Evolutionary conservation across 1,140 invertebrate species (phyloP).

Genomic region (Mizuhopecten yessoensis): DNA sequence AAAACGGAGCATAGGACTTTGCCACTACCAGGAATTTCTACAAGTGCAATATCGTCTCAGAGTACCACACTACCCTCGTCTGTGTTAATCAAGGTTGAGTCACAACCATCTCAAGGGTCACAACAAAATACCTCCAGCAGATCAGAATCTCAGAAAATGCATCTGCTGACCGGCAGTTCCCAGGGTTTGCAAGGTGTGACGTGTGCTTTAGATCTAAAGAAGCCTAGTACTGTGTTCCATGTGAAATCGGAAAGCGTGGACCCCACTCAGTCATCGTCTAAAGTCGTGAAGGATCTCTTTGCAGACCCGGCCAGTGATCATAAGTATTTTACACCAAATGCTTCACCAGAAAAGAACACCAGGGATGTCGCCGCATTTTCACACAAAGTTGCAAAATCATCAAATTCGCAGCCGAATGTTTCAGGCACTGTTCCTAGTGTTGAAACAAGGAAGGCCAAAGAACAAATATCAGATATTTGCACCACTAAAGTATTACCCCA

Average conservation of each 20-base stretch:
- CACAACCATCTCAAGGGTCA: background rate
- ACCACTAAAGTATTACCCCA: background rate
- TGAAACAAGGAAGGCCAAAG: background rate
- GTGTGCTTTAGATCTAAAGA: background rate
- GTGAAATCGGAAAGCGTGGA: background rate
- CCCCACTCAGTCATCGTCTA: background rate
- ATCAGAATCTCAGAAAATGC: background rate
- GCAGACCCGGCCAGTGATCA: background rate
- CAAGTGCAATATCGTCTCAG: background rate
- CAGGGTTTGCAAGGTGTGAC: background rate
- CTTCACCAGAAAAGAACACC: slow-evolving; percentile 4
- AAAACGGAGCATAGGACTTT: background rate
- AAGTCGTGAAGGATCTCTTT: background rate
- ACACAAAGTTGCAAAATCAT: background rate
- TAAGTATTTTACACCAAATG: slow-evolving; percentile 22
- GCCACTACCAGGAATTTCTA: background rate
- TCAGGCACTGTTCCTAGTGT: background rate
- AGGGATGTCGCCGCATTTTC: background rate
- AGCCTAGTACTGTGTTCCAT: slow-evolving; percentile 1
- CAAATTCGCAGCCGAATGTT: background rate
- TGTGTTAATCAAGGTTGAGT: background rate
- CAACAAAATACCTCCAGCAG: background rate
- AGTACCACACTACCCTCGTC: background rate
- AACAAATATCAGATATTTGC: background rate
- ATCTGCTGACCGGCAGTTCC: background rate